phyloP scores from a whole-genome alignment of 2,888 invertebrate species.

The Fissipunctia ypsillon region DNA sequence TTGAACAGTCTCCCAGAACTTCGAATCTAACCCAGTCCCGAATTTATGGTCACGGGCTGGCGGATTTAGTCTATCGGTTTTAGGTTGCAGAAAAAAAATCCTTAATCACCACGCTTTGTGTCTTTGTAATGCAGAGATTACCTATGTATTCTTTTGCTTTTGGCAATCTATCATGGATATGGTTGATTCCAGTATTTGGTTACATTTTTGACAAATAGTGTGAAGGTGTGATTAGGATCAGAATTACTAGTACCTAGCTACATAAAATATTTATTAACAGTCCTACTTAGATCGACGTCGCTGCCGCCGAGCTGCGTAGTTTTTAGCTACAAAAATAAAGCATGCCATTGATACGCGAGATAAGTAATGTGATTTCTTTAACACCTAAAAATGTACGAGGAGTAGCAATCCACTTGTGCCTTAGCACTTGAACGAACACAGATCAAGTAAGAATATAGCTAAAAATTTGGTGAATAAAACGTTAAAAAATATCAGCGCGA shows the following conservation, averaged over 20 bases:
- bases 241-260: not conserved
- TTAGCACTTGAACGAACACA: not conserved
- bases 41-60: not conserved
- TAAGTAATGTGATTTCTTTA: not conserved
- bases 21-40: not conserved
- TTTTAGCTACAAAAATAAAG: constrained; percentile 38
- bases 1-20: not conserved
- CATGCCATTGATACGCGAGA: constrained; percentile 5
- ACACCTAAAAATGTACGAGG: not conserved
- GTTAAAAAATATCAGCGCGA: not conserved
- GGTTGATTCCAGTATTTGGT: not conserved
- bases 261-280: not conserved
- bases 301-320: constrained; percentile 12
- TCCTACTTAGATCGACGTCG: constrained; percentile 8
- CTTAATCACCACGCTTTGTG: not conserved
- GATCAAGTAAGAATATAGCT: not conserved
- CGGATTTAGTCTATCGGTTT: not conserved
- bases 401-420: not conserved
- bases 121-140: not conserved
- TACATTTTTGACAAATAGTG: not conserved
- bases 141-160: too few relatives aligned
- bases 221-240: not conserved
- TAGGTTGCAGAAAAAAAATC: not conserved
- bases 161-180: not conserved
- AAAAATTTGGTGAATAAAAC: not conserved